Evolutionary conservation across 2,113 vertebrate species (phyloP).

Genomic region (Ariopsis seemanni): DNA sequence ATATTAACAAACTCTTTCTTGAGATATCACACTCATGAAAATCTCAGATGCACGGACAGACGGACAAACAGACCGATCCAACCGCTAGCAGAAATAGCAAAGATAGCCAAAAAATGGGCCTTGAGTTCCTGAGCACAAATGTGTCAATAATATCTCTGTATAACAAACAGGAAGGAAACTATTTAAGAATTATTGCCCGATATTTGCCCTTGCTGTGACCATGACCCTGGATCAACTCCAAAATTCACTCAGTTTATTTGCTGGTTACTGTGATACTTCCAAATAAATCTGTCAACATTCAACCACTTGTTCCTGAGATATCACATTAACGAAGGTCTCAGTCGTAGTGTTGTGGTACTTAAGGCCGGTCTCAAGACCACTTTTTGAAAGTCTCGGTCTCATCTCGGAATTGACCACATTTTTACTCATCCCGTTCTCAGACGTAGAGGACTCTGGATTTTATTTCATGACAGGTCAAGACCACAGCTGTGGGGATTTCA

Average conservation of each 20-base stretch:
- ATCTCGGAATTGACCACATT: no score
- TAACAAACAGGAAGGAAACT: neutral
- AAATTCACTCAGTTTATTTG: neutral
- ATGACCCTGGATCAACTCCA: neutral
- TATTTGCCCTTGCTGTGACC: neutral
- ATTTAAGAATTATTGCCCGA: neutral
- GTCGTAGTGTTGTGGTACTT: no score
- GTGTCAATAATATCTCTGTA: neutral
- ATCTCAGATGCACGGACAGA: neutral
- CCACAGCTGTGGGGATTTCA: no score
- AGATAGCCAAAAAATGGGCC: neutral
- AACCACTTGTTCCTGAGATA: neutral
- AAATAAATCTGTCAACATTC: neutral
- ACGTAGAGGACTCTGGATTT: no score
- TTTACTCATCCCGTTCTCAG: no score
- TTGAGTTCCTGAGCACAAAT: neutral
- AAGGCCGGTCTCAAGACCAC: no score
- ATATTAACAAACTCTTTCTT: neutral
- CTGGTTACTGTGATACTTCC: neutral
- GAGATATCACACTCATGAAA: neutral
- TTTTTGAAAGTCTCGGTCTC: no score
- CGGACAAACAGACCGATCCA: neutral
- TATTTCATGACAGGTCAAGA: no score
- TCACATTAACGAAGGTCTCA: neutral
- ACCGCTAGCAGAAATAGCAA: neutral